Base-by-base conservation (phyloP, 1,140 invertebrate species). In the Drosophila quadrilineata region DNA sequence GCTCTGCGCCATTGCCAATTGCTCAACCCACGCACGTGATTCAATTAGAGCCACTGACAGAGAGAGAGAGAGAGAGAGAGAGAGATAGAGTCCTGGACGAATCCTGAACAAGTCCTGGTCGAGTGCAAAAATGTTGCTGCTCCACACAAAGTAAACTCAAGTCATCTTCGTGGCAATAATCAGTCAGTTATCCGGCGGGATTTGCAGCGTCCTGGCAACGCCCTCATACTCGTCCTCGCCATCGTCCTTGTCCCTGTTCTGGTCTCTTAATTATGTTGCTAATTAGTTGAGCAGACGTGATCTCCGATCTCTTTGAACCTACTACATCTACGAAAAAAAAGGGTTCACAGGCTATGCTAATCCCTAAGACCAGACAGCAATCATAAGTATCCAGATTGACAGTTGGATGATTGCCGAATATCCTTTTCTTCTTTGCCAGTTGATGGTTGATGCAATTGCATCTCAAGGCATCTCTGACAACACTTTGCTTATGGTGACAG, bases 251-350 rank as follows among this genome's bases (percentile, higher is more conserved):
- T n/a, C n/a, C n/a, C n/a, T n/a, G n/a, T n/a, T n/a, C n/a, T n/a
- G n/a, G 60, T 50, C 77, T 73, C 77, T 72, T 82, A 84, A 82
- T 82, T 82, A 82, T 70, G 64, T 62, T 63, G 64, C 65, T 82
- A 82, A 82, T 82, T 82, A 82, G 77, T 63, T 57, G 40, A 10
- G 9, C 59, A 56, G 59, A 82, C 76, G 76, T 82, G 76, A 66
- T 68, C 75, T 79, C 70, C 63, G 70, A 79, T 48, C 53, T 45
- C 8, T 45, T 36, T 28, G 53, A n/a, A 28, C 38, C 8, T 6
- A 9, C 0, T 10, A 22, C 26, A 16, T 28, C 8, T 6, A 9
- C 0, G 10, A 22, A 16, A 16, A 3, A 31, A 16, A n/a, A 10
- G 33, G 17, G 6, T 31, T 12, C 8, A 12, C n/a, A n/a, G n/a